A percentile compares a stretch with the other conserved stretches of the same genome.
Evolutionary conservation across 2,888 invertebrate species (phyloP).

Genomic region (Homarus gammarus): DNA sequence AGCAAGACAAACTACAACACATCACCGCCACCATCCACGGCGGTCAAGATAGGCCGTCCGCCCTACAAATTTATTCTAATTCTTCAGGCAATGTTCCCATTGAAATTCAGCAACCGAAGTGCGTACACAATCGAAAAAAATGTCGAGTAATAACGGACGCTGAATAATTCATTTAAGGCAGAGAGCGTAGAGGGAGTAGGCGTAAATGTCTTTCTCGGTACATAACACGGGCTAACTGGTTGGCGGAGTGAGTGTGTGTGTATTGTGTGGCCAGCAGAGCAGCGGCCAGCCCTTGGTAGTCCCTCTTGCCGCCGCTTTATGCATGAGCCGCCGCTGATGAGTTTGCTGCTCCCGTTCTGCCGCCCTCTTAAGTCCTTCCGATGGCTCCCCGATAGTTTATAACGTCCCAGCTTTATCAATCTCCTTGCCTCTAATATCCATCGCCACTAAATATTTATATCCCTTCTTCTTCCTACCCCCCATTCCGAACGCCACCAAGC

Average conservation of each 20-base stretch:
- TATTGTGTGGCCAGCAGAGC: background rate
- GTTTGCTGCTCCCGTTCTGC: conserved; percentile 48
- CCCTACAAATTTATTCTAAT: conserved; percentile 53
- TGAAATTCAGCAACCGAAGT: conserved; percentile 64
- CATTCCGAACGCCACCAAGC: conserved; percentile 67
- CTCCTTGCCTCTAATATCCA: conserved; percentile 72
- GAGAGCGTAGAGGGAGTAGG: background rate
- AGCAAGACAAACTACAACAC: background rate
- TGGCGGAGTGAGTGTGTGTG: conserved; percentile 5
- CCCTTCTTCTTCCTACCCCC: conserved; percentile 40
- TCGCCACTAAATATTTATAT: conserved; percentile 73
- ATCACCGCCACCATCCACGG: background rate
- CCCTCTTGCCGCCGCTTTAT: conserved; percentile 42
- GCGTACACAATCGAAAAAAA: conserved; percentile 40
- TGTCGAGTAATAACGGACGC: conserved; percentile 52
- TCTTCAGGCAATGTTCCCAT: conserved; percentile 44
- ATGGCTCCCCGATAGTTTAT: conserved; percentile 70
- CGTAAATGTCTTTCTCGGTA: conserved; percentile 17
- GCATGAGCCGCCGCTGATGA: conserved; percentile 66
- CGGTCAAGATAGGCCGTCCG: conserved; percentile 14
- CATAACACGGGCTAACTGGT: conserved; percentile 17
- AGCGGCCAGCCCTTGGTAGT: background rate
- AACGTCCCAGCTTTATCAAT: conserved; percentile 69
- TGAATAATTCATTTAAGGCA: conserved; percentile 63
- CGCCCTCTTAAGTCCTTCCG: conserved; percentile 69